These are phyloP conservation scores for Uropetala carovei DNA, from an alignment of 2,888 invertebrate species.

Conservation along the genomic window DNA sequence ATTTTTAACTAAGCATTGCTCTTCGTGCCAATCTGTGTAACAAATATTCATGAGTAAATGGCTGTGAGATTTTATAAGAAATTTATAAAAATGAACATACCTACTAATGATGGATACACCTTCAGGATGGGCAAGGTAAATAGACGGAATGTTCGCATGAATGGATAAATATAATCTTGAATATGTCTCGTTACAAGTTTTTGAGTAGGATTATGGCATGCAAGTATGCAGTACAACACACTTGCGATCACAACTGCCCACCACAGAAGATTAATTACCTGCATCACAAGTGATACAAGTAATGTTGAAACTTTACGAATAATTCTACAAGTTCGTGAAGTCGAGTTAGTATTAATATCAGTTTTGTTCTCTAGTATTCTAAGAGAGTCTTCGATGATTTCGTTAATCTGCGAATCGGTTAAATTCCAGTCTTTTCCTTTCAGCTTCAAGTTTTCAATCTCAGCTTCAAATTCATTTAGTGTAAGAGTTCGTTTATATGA, in stretches of 20 bases:
- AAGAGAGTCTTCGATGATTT: slow-evolving; percentile 79
- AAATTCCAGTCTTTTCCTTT: slow-evolving; percentile 80
- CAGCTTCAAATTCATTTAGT: slow-evolving; percentile 75
- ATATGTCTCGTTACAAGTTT: slow-evolving; percentile 83
- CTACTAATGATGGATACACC: slow-evolving; percentile 84
- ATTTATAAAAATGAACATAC: slow-evolving; percentile 75
- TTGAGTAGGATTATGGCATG: slow-evolving; percentile 81
- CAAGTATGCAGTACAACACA: slow-evolving; percentile 75
- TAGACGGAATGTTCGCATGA: slow-evolving; percentile 84
- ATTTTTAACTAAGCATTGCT: slow-evolving; percentile 89
- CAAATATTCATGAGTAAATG: slow-evolving; percentile 69
- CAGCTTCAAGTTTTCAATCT: slow-evolving; percentile 79
- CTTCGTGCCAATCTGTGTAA: slow-evolving; percentile 85
- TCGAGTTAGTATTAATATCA: slow-evolving; percentile 66
- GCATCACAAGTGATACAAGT: slow-evolving; percentile 67
- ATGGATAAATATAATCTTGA: slow-evolving; percentile 89
- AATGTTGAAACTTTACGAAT: slow-evolving; percentile 74
- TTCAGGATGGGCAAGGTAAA: slow-evolving; percentile 87
- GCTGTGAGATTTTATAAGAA: not conserved
- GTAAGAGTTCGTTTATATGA: slow-evolving; percentile 1
- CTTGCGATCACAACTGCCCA: slow-evolving; percentile 72
- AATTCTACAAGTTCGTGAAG: slow-evolving; percentile 72
- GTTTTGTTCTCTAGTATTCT: slow-evolving; percentile 73
- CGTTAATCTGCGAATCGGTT: slow-evolving; percentile 80
- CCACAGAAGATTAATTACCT: slow-evolving; percentile 71